Base-by-base conservation (phyloP, 2,797 vertebrate species). In the Helicolenus hilgendorfi region DNA sequence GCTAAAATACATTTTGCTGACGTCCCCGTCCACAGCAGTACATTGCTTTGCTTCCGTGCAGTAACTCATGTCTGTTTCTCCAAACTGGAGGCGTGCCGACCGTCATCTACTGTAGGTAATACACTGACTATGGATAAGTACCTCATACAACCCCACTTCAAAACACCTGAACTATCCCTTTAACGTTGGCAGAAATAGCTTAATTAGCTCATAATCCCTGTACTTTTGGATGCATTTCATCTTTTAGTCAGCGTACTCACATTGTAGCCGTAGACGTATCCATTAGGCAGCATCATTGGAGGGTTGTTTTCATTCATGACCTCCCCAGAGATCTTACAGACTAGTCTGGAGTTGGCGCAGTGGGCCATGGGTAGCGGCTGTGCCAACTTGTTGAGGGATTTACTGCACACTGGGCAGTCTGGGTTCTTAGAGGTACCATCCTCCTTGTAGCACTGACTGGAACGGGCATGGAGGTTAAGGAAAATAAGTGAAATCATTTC, bases 261-360 rank as follows among this genome's bases (percentile, higher is more conserved):
- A 49, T 99, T 99, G 96, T 99, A 99, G 92, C 99, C 99, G 9
- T 99, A 99, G 86, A 99, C 99, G 53, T 99, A 99, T 96, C 99
- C 99, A 56, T 99, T 99, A 93, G 99, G 99, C 95, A 99, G 97
- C 99, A 99, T 99, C 99, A 99, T 99, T 5, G 99, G 99, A 29
- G 99, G 99, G 94, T 99, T 99, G 97, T 99, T 99, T 97, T 99
- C 99, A 7, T 99, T 99, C 99, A 99, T 99, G 76, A 99, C 99
- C 70, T 99, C 99, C 27, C 99, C 99, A 0, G 99, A 99, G 96
- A 99, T 99, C 97, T 99, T 99, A 96, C 99, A 99, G 89, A 99
- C 99, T 94, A 99, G 98, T 91, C 99, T 98, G 63, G 99, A 99
- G 96, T 99, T 99, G 96, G 99, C 99, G 38, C 99, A 99, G 92